phyloP scores from a whole-genome alignment of 2,113 vertebrate genomes.

The Mesembrinibis cayennensis region DNA sequence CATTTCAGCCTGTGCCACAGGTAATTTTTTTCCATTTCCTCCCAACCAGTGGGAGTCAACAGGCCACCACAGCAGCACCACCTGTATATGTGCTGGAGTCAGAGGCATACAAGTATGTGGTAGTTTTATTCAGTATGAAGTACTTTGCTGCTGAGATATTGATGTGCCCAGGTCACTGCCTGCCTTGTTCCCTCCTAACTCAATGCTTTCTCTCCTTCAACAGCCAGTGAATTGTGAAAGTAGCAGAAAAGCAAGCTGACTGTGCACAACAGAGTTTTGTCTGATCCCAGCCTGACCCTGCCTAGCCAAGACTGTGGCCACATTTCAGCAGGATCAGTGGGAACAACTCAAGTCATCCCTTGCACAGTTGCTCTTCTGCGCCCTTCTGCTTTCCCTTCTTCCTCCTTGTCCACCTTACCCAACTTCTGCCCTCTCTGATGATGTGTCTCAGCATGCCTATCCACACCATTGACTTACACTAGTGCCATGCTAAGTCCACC shows the following conservation, averaged over 20 bases:
- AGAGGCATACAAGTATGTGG: not conserved
- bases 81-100: not conserved
- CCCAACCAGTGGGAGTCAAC: not conserved
- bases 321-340: not conserved
- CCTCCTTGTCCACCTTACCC: not conserved
- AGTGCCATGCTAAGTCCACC: not conserved
- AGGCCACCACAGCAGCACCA: rapidly evolving
- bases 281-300: not conserved
- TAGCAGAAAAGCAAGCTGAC: not conserved
- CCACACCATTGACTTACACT: not conserved
- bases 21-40: not conserved
- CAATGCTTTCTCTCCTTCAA: not conserved
- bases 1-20: not conserved
- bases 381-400: not conserved
- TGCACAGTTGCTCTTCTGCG: not conserved
- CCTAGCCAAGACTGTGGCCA: not conserved
- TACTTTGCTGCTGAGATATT: not conserved
- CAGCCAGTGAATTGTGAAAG: not conserved
- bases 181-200: not conserved
- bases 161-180: not conserved
- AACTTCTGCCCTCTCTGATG: not conserved
- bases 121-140: not conserved
- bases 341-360: not conserved
- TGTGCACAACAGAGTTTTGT: not conserved
- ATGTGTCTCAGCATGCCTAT: not conserved